Evolutionary conservation across 2,113 vertebrate genomes (phyloP), one percentile per base, ranked within the genome.

Genomic region (Tiliqua scincoides): DNA sequence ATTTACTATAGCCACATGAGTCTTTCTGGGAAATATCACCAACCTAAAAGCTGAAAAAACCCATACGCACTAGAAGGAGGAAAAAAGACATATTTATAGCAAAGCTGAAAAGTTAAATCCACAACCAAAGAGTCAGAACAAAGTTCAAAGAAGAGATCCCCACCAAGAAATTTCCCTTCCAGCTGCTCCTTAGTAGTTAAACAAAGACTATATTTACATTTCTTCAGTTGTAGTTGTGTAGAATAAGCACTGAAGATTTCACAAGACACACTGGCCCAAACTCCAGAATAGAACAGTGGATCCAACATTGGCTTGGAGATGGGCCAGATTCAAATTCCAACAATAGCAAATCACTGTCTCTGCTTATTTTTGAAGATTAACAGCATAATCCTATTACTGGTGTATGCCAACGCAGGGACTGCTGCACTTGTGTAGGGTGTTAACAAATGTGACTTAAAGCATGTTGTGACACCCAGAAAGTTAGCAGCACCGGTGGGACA

Each of bases 121-220:
- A 79, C 20, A 30, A 71, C 35, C 54, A 78, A 79, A 78, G 25
- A 78, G 30, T 12, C 15, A 79, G 37, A 86, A 79, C 68, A 86
- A 86, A 86, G 77, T 62, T 20, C 84, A 86, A 67, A 59, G 27
- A 7, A 23, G 12, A 63, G 43, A 77, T 10, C 32, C 43, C 23
- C 32, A 4, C 61, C 35, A 30, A n/a, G 37, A 61, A n/a, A 30
- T 32, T 79, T 61, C 30, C n/a, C 15, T 72, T 37, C 32, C 30
- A 72, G 37, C 57, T 62, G 30, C 68, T 40, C 37, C 67, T 85
- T 70, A 35, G 30, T 85, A 32, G 63, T 61, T 65, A 67, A 85
- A 40, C 23, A 7, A 40, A n/a, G 27, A 57, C 4, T 48, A 48
- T 48, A 48, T 48, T 48, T 48, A 48, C 43, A 48, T 48, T 48